phyloP scores from a whole-genome alignment of 2,113 vertebrate species.

The Actenoides hombroni region DNA sequence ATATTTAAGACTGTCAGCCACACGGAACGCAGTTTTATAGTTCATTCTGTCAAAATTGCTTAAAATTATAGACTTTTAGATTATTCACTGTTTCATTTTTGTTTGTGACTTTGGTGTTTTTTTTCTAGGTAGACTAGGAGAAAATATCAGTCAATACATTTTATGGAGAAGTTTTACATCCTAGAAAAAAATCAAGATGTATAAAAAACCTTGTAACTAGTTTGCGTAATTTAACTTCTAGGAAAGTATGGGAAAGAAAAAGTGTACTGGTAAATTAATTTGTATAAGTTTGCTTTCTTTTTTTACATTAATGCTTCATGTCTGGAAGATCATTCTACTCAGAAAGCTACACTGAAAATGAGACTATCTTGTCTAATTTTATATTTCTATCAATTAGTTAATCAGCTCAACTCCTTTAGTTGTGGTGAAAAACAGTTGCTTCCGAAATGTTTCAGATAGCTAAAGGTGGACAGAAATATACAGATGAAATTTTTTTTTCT shows the following conservation, averaged over 20 bases:
- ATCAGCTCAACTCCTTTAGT: background rate
- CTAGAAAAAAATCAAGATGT: background rate
- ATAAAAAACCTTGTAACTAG: background rate
- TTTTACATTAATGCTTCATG: accelerated
- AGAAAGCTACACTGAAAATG: background rate
- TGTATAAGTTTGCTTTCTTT: background rate
- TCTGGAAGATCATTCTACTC: background rate
- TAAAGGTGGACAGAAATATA: background rate
- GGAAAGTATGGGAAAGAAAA: background rate
- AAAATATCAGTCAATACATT: background rate
- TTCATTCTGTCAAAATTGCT: background rate
- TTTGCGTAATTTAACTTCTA: background rate
- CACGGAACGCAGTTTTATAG: background rate
- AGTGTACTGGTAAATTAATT: background rate
- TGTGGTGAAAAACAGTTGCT: background rate
- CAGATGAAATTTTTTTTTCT: accelerated
- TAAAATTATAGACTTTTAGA: background rate
- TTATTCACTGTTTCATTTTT: background rate
- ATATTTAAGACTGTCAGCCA: background rate
- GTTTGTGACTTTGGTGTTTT: too few relatives aligned
- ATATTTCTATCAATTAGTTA: background rate
- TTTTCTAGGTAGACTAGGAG: background rate
- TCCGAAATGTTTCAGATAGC: background rate
- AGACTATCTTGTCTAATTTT: background rate
- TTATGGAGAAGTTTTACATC: background rate